Conservation (phyloP, 2,113 vertebrate genomes). For the Callorhinus ursinus region DNA sequence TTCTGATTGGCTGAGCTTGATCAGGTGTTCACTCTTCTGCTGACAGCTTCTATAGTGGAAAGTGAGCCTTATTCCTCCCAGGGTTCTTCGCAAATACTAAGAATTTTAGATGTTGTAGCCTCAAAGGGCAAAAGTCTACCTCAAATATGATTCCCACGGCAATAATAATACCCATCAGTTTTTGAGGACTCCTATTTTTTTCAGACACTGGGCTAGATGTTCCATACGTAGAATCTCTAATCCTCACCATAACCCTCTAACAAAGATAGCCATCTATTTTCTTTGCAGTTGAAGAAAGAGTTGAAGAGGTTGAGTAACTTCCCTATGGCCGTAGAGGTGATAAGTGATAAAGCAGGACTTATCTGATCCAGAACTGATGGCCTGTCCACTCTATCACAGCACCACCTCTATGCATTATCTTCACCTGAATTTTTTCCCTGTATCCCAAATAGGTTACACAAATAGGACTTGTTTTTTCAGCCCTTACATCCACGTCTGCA, state of each 20-base stretch:
- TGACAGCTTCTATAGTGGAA: neutral
- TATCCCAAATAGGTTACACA: neutral
- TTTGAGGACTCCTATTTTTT: neutral
- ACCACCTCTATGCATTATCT: neutral
- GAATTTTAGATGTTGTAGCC: neutral
- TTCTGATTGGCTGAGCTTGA: neutral
- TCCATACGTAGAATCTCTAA: neutral
- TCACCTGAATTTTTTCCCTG: neutral
- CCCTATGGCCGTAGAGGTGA: neutral
- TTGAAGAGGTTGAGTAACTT: neutral
- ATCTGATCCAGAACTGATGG: neutral
- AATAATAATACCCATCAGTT: neutral
- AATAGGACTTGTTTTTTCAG: neutral
- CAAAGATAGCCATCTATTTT: neutral
- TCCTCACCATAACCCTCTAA: neutral
- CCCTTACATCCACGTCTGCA: neutral
- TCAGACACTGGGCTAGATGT: neutral
- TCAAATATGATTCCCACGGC: neutral
- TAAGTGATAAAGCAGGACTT: neutral
- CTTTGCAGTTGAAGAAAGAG: neutral
- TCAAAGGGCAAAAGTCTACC: neutral
- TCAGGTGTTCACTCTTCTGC: fast-evolving
- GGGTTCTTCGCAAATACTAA: neutral
- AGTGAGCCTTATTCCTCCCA: neutral
- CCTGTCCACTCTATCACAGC: too few relatives aligned